A percentile compares a stretch with the other conserved stretches of the same genome.
Evolutionary conservation across 2,888 invertebrate genomes (phyloP).

Genomic region (Agonopterix heracliana): DNA sequence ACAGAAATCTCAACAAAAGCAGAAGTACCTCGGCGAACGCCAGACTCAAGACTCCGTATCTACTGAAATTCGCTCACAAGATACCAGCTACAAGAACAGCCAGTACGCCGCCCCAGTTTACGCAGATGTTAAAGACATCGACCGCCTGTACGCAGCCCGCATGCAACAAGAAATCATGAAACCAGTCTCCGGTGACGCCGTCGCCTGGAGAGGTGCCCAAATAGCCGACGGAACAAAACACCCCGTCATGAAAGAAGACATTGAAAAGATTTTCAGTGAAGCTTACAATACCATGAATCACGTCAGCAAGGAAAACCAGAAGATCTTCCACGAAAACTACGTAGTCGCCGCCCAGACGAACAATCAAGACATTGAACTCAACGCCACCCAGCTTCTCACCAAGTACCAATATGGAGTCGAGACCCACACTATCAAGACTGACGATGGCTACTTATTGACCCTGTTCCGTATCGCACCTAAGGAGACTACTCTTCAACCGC

Average conservation of each 20-base stretch:
- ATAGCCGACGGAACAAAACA: conserved; percentile 32
- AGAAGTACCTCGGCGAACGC: neutral
- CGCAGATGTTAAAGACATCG: conserved; percentile 22
- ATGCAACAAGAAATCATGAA: conserved; percentile 22
- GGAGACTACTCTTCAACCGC: conserved; percentile 25
- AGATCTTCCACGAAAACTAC: conserved; percentile 38
- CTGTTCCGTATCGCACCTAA: conserved; percentile 58
- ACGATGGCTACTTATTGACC: conserved; percentile 63
- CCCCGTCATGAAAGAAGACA: conserved; percentile 34
- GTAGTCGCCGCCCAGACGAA: conserved; percentile 24
- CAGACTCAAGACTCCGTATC: conserved; percentile 15
- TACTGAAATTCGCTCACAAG: conserved; percentile 22
- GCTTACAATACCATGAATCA: conserved; percentile 49
- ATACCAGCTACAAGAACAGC: conserved; percentile 14
- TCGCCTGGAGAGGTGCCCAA: conserved; percentile 37
- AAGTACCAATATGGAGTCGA: conserved; percentile 53
- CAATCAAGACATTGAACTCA: conserved; percentile 33
- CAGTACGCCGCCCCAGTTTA: conserved; percentile 15
- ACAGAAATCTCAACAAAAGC: neutral
- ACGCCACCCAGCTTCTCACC: conserved; percentile 48
- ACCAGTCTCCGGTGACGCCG: conserved; percentile 28
- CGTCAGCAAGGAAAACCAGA: conserved; percentile 40
- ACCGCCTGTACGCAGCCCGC: conserved; percentile 21
- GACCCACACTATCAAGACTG: conserved; percentile 52
- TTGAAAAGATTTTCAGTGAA: conserved; percentile 45